Base-by-base conservation (phyloP, 2,113 vertebrate genomes). In the Monopterus albus region DNA sequence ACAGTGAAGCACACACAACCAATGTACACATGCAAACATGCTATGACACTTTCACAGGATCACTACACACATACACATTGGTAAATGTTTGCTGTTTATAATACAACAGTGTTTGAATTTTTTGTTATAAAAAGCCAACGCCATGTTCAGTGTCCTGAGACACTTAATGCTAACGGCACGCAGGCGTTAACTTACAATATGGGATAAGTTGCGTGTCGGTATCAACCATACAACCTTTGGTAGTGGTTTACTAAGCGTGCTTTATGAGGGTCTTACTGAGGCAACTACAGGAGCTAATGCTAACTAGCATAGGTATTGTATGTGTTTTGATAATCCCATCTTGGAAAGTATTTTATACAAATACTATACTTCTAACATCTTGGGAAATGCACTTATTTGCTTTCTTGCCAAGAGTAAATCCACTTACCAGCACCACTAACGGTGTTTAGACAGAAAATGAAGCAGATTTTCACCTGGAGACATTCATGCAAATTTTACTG, bases 191-290 rank as follows among this genome's bases (percentile, higher is more conserved):
- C 58, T 39, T 31, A 7, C 14, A 43, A 12, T 53, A 59, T 42
- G 39, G 59, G 29, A 58, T 61, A 58, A 57, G 39, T 17, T 26
- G 39, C 31, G 23, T 68, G 75, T 78, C 58, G 68, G 39, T 80
- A 78, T 75, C 78, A 75, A 51, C 67, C 20, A n/a, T 46, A 66
- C 50, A 62, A 80, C 73, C 76, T 82, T 83, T 70, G 70, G 12
- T 62, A 18, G 71, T 9, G 26, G 49, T 56, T 65, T 73, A 60
- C 55, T 43, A 61, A 63, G n/a, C n/a, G n/a, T n/a, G n/a, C n/a
- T n/a, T n/a, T n/a, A n/a, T 72, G 58, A 83, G 85, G 71, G 86
- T 73, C 64, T 68, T 20, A 5, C 25, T 21, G 35, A 62, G 73
- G 49, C 50, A 52, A 40, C 29, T 36, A 12, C 9, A 29, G 21